Base-by-base conservation (phyloP, 1,140 invertebrate species). In the Leucophenga varia region DNA sequence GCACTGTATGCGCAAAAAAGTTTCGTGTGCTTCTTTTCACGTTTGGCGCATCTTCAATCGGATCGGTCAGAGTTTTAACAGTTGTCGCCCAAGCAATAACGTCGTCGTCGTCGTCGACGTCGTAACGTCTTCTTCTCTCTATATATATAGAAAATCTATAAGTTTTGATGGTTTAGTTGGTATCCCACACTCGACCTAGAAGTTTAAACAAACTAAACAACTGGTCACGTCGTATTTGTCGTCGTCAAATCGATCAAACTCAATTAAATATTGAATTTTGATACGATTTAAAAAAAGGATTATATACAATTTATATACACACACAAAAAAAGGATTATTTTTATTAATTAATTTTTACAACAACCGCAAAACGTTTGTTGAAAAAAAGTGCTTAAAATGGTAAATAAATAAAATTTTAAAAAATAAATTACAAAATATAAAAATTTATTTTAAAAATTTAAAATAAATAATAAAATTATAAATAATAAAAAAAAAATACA, bases 91-190 rank as follows among this genome's bases (percentile, higher is more conserved):
- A 53, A 61, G 37, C 41, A 19, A 44, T 25, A 25, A 19, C 40
- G 22, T 22, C 30, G 14, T 20, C 42, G 34, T 5, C 44, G 44
- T 47, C 43, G 48, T 20, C 37, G 54, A 54, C 44, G 59, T 46
- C 45, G 51, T 41, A 57, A 57, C 68, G 54, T 51, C 54, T 55
- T 52, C 49, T 53, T 32, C 19, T 41, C 30, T 52, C 56, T 56
- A 72, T 67, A 70, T 73, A 73, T 72, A 73, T 72, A 73, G 70
- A 72, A 72, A 72, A 73, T 73, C 69, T 70, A 58, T 59, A 68
- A 57, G 69, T 70, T 73, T 73, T 64, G 65, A 63, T 70, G 55
- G 65, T 72, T 73, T 73, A 73, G 70, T 73, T 73, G 70, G 69
- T 73, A 73, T 64, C 68, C 70, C 70, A 72, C 65, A 63, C 57